Evolutionary conservation across 2,113 vertebrate species (phyloP).

Genomic region (Bubalus kerabau): DNA sequence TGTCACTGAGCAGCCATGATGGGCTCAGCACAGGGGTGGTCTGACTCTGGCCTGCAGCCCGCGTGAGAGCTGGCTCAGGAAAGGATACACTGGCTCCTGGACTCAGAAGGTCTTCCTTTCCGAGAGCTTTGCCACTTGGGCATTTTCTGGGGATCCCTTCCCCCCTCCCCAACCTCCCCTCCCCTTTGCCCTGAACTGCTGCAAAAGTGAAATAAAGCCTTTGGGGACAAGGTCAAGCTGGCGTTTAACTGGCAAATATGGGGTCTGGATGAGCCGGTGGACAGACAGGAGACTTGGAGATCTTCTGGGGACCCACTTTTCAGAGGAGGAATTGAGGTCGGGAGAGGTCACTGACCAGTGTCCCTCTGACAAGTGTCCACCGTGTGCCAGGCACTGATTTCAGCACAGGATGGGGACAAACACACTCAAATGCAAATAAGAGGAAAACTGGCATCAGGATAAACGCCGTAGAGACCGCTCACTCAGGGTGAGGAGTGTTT

Average conservation of each 20-base stretch:
- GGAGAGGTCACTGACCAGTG: background rate
- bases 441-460: background rate
- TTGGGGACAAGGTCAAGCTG: background rate
- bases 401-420: background rate
- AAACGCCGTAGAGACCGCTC: fast-evolving
- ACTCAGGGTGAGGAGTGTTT: background rate
- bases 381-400: background rate
- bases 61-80: background rate
- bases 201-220: background rate
- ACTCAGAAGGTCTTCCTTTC: background rate
- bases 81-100: background rate
- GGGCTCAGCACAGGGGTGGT: background rate
- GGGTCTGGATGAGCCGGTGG: background rate
- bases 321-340: background rate
- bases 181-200: background rate
- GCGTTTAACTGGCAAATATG: background rate
- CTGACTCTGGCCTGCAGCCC: background rate
- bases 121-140: background rate
- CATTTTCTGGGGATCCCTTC: background rate
- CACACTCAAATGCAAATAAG: background rate
- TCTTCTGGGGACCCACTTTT: background rate
- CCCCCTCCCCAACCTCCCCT: too few species aligned
- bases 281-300: background rate
- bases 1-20: background rate
- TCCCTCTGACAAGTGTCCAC: background rate